phyloP scores from a whole-genome alignment of 2,113 vertebrate species.

The Triplophysa siluroides region DNA sequence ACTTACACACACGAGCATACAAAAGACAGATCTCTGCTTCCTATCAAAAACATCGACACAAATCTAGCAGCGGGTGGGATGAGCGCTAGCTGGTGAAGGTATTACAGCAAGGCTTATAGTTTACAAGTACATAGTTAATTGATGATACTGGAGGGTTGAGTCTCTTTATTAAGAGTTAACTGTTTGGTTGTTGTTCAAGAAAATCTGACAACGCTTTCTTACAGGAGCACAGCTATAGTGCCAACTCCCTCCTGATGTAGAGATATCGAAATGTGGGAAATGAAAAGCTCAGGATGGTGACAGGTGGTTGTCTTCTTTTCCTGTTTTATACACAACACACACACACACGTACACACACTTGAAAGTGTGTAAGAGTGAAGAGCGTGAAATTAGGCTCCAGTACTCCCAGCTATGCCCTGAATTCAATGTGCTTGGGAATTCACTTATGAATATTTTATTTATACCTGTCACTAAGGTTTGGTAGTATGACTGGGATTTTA shows the following conservation, averaged over 20 bases:
- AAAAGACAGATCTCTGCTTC: neutral
- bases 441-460: slow-evolving; percentile 24
- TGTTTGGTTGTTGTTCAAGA: neutral
- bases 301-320: slow-evolving; percentile 20
- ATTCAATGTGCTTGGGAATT: slow-evolving; percentile 21
- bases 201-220: slow-evolving; percentile 22
- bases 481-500: neutral
- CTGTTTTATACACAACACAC: neutral
- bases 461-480: neutral
- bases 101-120: neutral
- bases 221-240: neutral
- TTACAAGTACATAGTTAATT: slow-evolving; percentile 24
- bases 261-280: slow-evolving; percentile 6
- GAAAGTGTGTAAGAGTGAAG: slow-evolving; percentile 27
- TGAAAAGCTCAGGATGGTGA: slow-evolving; percentile 18
- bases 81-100: neutral
- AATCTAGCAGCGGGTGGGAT: neutral
- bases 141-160: neutral
- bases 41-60: neutral
- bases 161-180: neutral
- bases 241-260: slow-evolving; percentile 13
- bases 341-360: neutral
- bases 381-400: slow-evolving; percentile 34
- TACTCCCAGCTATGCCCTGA: slow-evolving; percentile 14
- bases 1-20: slow-evolving; percentile 7